phyloP scores from a whole-genome alignment of 37 sponge, comb jelly and placozoan species.

The Halichondria panicea region DNA sequence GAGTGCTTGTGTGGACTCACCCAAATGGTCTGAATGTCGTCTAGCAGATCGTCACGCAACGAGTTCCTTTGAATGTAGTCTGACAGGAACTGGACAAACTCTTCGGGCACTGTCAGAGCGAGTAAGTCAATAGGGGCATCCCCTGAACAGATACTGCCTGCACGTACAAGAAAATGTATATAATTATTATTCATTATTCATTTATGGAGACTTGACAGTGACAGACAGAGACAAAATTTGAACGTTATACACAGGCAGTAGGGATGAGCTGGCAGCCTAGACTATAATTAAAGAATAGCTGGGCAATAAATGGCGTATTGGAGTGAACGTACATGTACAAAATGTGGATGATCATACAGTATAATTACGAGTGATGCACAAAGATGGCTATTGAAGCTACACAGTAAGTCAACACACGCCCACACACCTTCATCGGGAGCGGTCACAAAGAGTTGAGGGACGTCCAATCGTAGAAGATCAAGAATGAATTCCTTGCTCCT shows the following conservation, averaged over 20 bases:
- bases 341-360: not conserved
- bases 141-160: not conserved
- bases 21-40: conserved; percentile 32
- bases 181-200: not conserved
- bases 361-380: not conserved
- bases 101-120: conserved; percentile 15
- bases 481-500: conserved; percentile 42
- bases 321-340: too few relatives aligned
- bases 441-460: conserved; percentile 35
- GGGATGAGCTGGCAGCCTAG: too few relatives aligned
- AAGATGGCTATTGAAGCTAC: not conserved
- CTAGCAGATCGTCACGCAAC: conserved; percentile 11
- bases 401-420: too few relatives aligned
- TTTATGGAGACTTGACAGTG: too few relatives aligned
- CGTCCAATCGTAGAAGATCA: conserved; percentile 31
- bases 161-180: not conserved
- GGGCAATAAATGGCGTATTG: too few relatives aligned
- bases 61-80: conserved; percentile 41
- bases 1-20: conserved; percentile 5
- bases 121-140: conserved; percentile 40
- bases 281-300: too few relatives aligned
- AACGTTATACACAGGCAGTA: too few relatives aligned
- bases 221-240: too few relatives aligned
- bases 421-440: conserved; percentile 16
- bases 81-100: conserved; percentile 33